Evolutionary conservation across 2,797 vertebrate species (phyloP), one percentile per base, ranked within the genome.

Genomic region (Sebastes vulpes): DNA sequence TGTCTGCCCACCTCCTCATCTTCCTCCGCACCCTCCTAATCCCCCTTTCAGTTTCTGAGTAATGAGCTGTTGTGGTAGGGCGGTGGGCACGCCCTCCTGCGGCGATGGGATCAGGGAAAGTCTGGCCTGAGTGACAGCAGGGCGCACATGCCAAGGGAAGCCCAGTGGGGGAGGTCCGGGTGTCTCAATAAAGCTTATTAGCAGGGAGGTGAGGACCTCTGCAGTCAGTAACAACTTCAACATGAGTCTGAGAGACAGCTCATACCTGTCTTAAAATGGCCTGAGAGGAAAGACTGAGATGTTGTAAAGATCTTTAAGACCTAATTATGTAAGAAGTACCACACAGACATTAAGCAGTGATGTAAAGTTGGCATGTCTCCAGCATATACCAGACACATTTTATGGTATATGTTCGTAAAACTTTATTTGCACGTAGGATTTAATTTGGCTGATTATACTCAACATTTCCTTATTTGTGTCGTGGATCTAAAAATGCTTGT

Each of bases 21-120:
- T 85, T 91, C 83, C 81, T 86, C 87, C 77, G 72, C 85, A 87
- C 84, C 65, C 72, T 82, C 71, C 84, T 92, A 95, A 94, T 94
- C 91, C 89, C 64, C 80, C 83, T 74, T 81, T 81, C 77, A 89
- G 84, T 85, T 90, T 94, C 82, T 85, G 89, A 83, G 92, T 96
- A 95, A 95, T 95, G 94, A 95, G 93, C 86, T 94, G 92, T 93
- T 94, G 89, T 94, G 86, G 89, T 90, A 77, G 77, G 87, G 79
- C 16, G 60, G 80, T 82, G 83, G 90, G 88, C 88, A 86, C 31
- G 48, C 78, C 84, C 91, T 87, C 94, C 94, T 79, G 81, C 84
- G 25, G 92, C 3, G 93, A 84, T 57, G 65, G 85, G 83, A 95
- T 95, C 92, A 95, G 90, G 83, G 77, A 89, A 90, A 88, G 88